Evolutionary conservation across 1,140 invertebrate genomes (phyloP), one percentile per base, ranked within the genome.

Genomic region (Drosophila albomicans): DNA sequence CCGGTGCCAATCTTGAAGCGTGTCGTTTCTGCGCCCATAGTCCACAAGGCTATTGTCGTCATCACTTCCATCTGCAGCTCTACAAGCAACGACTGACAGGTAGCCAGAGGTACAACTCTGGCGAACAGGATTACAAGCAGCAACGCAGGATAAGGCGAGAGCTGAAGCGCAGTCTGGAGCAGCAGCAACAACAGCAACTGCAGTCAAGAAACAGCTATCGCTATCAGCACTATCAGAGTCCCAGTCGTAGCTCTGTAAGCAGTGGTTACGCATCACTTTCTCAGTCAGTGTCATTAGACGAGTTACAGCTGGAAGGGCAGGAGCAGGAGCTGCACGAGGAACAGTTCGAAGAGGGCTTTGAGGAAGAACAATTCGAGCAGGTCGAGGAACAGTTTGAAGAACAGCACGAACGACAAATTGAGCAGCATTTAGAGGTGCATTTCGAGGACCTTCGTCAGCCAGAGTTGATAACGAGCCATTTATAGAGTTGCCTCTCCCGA

Each of bases 11-110:
- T 43, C 71, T 77, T 46, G 91, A 92, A 51, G 68, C 80, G 35
- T 92, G 91, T 62, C 85, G 91, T n/a, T 92, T 92, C 57, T 92
- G 91, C 76, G 88, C 88, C n/a, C 90, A 92, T 68, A 92, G 84
- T 46, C 91, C 88, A 13, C 91, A 92, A 51, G 91, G 91, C 51
- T 92, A 92, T 66, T 92, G 91, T 61, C 82, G 91, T 7, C 91
- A 92, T 67, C 91, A 92, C 35, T 92, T 90, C 41, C 91, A 92
- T 41, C 64, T 92, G 56, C 91, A 92, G 67, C 46, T 92, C 54
- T 75, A 92, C 30, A 75, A 48, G 38, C 41, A 73, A 32, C 64
- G 78, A 10, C 72, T 76, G 49, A 57, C 66, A 61, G 35, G n/a
- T 35, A 43, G 56, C 20, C 20, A 30, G 48, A 30, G 16, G 2